Base-by-base conservation (phyloP, 2,113 vertebrate genomes). In the Bufo gargarizans region DNA sequence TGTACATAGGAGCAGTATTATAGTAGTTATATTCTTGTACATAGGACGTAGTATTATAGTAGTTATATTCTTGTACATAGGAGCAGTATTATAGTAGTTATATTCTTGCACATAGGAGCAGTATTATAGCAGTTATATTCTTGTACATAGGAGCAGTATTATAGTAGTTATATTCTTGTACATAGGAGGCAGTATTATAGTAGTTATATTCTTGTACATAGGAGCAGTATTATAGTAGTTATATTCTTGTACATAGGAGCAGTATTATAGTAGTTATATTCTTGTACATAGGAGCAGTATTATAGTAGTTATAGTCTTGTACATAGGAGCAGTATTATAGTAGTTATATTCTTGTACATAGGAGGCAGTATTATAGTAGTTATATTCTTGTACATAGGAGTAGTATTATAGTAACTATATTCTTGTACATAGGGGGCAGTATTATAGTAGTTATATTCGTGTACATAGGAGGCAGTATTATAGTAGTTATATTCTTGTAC, bases 241-340 rank as follows among this genome's bases (percentile, higher is more conserved):
- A 71, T 71, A 71, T 71, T 71, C n/a, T 71, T 71, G 67, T 71
- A 71, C 22, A 71, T 71, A 71, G 67, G 67, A 43, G 67, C 67
- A 71, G 67, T 71, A 71, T 71, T 71, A 71, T 71, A 33, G 67
- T 71, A 71, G 67, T 71, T 71, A 71, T 71, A 71, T 71, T 71
- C 63, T n/a, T 65, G 63, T 65, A 65, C 13, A 65, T 65, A 65
- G 67, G 67, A 4, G 67, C 22, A 71, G 67, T 71, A 71, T 71
- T 71, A 71, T 71, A 71, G 67, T 71, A 71, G 67, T 71, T 71
- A 71, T 71, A 71, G 33, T 71, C 67, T 43, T 71, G 67, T 71
- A 71, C 22, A 71, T 71, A 71, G 67, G 67, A 3, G 67, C 67
- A 71, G 67, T 33, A 71, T 71, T 71, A 71, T 71, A 71, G 67